Evolutionary conservation across 2,113 vertebrate species (phyloP).

Genomic region (Phaethon lepturus): DNA sequence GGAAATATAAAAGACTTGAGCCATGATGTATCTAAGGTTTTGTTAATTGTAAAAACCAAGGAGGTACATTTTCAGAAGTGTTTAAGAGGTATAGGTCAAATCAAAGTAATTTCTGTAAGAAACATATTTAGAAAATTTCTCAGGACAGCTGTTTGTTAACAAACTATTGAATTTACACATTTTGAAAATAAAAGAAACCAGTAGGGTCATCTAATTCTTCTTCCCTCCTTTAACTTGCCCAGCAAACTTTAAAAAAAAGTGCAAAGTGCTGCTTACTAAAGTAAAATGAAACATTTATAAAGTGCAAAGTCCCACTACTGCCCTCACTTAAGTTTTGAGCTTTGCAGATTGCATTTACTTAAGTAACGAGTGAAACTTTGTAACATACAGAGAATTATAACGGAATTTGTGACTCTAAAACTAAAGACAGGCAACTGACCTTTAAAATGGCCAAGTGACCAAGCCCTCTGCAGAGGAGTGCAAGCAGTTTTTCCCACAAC

Average conservation of each 20-base stretch:
- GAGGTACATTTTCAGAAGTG: background rate
- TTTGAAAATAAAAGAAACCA: background rate
- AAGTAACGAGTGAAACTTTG: background rate
- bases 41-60: background rate
- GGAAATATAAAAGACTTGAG: background rate
- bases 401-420: background rate
- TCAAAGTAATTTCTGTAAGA: background rate
- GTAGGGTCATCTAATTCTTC: background rate
- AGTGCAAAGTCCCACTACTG: background rate
- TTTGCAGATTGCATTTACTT: background rate
- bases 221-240: background rate
- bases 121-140: background rate
- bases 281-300: background rate
- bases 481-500: background rate
- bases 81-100: background rate
- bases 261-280: background rate
- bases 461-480: background rate
- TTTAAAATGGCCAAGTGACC: background rate
- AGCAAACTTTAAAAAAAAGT: background rate
- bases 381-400: background rate
- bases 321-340: background rate
- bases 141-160: background rate
- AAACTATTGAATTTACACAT: background rate
- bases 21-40: background rate
- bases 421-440: background rate